Conservation (phyloP, 2,113 vertebrate genomes). For the Sorex araneus region DNA sequence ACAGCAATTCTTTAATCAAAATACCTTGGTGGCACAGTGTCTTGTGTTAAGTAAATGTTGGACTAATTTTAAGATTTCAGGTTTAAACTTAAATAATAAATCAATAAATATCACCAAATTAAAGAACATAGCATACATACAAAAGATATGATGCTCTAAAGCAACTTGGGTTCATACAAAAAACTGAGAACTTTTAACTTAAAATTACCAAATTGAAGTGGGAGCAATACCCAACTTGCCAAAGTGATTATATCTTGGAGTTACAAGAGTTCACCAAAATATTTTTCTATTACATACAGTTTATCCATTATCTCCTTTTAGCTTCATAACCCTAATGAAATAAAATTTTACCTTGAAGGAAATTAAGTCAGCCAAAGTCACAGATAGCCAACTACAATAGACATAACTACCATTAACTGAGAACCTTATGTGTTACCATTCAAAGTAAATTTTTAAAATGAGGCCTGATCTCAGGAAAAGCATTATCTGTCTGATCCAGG, state of each 20-base stretch:
- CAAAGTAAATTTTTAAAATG: slow-evolving; percentile 52
- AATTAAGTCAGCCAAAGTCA: slow-evolving; percentile 62
- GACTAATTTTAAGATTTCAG: slow-evolving; percentile 59
- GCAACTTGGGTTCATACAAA: not conserved
- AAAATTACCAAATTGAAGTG: not conserved
- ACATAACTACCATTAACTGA: slow-evolving; percentile 55
- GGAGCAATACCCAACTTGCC: not conserved
- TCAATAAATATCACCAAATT: slow-evolving; percentile 62
- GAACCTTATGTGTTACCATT: slow-evolving; percentile 28
- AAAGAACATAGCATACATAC: not conserved
- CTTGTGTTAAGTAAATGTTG: not conserved
- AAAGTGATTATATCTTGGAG: not conserved
- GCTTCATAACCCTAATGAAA: slow-evolving; percentile 57
- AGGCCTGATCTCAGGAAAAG: slow-evolving; percentile 29
- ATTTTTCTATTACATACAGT: slow-evolving; percentile 54
- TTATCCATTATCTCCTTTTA: slow-evolving; percentile 47
- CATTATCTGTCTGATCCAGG: slow-evolving; percentile 11
- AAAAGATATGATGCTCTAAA: slow-evolving; percentile 34
- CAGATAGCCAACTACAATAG: slow-evolving; percentile 4
- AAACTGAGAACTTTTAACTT: not conserved
- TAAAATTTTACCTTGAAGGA: slow-evolving; percentile 43
- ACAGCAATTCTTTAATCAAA: slow-evolving; percentile 61
- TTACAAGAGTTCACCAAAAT: slow-evolving; percentile 12
- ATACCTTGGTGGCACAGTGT: not conserved
- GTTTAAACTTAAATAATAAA: slow-evolving; percentile 31